Evolutionary conservation across 2,113 vertebrate species (phyloP).

Genomic region (Butorides virescens): DNA sequence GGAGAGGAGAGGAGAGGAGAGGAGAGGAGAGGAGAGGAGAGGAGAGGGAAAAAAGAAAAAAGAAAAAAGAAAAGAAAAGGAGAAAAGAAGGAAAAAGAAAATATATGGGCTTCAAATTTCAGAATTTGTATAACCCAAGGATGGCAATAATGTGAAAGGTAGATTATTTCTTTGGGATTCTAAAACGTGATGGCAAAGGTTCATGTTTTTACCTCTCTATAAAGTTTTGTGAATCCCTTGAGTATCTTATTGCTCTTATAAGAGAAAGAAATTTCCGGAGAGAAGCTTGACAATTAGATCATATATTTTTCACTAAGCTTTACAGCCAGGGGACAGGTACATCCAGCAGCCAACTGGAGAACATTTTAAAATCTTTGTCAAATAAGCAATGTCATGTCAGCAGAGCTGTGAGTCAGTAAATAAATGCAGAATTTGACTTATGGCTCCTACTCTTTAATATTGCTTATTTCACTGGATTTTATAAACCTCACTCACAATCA

Average conservation of each 20-base stretch:
- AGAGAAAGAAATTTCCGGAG: neutral
- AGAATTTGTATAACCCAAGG: neutral
- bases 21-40: no score
- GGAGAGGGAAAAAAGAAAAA: no score
- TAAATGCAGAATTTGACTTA: neutral
- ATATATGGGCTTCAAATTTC: neutral
- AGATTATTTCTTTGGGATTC: neutral
- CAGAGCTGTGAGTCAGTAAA: neutral
- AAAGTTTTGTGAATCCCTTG: neutral
- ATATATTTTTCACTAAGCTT: neutral
- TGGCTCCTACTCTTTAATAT: neutral
- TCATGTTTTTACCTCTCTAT: neutral
- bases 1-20: fast-evolving
- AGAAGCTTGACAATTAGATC: neutral
- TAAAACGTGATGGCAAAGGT: neutral
- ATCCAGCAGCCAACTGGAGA: neutral
- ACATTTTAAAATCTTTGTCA: neutral
- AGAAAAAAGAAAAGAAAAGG: no score
- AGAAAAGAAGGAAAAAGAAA: neutral
- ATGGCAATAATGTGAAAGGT: neutral
- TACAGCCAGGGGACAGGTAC: neutral
- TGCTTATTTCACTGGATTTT: constrained; percentile 1
- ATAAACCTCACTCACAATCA: neutral
- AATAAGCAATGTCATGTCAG: neutral
- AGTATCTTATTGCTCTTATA: neutral